Conservation (phyloP, 2,113 vertebrate species). For the Atrichornis clamosus region DNA sequence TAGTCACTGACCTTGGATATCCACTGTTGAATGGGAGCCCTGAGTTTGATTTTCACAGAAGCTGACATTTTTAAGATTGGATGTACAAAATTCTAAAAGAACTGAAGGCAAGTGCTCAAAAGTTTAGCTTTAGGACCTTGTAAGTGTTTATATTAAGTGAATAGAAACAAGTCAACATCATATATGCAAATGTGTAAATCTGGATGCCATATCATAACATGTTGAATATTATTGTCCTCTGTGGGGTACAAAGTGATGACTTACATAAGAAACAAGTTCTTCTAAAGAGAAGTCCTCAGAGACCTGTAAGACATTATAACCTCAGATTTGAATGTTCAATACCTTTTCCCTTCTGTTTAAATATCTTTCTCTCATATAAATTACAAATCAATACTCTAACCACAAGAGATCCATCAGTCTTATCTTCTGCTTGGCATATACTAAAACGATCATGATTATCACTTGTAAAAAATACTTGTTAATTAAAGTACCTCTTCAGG, state of each 20-base stretch:
- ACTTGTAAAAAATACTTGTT: conserved; percentile 1
- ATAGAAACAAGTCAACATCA: not conserved
- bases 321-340: not conserved
- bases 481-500: conserved; percentile 22
- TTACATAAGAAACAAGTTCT: not conserved
- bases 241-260: not conserved
- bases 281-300: not conserved
- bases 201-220: not conserved
- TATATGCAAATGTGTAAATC: not conserved
- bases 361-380: not conserved
- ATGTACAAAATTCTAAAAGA: not conserved
- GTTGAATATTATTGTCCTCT: not conserved
- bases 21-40: not conserved
- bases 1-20: not conserved
- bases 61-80: not conserved
- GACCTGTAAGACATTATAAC: not conserved
- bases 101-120: not conserved
- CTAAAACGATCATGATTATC: not conserved
- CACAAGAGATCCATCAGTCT: not conserved
- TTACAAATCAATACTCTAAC: not conserved
- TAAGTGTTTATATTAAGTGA: not conserved
- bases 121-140: not conserved
- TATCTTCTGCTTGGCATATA: not conserved
- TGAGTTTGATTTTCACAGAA: not conserved
- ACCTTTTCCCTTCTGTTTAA: not conserved